Base-by-base conservation (phyloP, 2,113 vertebrate species). In the Antidorcas marsupialis region DNA sequence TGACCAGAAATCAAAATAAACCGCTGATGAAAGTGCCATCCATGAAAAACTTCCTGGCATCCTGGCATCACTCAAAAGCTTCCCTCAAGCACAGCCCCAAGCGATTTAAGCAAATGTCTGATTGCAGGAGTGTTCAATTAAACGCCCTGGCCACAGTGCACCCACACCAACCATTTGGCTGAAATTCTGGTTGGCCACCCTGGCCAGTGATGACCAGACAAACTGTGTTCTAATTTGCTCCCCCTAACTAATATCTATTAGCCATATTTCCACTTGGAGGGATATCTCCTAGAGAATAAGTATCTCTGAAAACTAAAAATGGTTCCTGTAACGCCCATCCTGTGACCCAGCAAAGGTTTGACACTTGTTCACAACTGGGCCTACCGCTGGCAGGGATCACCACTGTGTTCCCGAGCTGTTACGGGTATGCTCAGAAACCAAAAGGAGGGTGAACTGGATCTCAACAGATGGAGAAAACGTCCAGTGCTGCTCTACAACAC, bases 351-450 rank as follows among this genome's bases (percentile, higher is more conserved):
- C 1, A 0, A 30, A 16, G 55, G 36, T n/a, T 21, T 14, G n/a
- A 27, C 9, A 4, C 33, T n/a, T 1, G 6, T 1, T n/a, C 30
- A 1, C 27, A 1, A 5, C 0, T 0, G 9, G 36, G 52, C 10
- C 36, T 3, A 0, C 59, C 13, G 4, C 74, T 50, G 50, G n/a
- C 52, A 15, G 4, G 16, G 21, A 9, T 17, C 21, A 2, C 23
- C 14, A 13, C 8, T 19, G 14, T 2, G 8, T 6, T 11, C 82
- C 45, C 36, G 45, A 5, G 28, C 19, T 12, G 15, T 0, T 28
- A 55, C 11, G 1, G 2, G 45, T 15, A 1, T 5, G 33, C 28
- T 91, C 55, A 16, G 39, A 92, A 94, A 27, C 14, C 67, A 25
- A 27, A 39, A 47, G 28, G 23, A 17, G 55, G 45, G 23, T 6